Evolutionary conservation across 2,888 invertebrate species (phyloP).

Genomic region (Apocheima hispidaria): DNA sequence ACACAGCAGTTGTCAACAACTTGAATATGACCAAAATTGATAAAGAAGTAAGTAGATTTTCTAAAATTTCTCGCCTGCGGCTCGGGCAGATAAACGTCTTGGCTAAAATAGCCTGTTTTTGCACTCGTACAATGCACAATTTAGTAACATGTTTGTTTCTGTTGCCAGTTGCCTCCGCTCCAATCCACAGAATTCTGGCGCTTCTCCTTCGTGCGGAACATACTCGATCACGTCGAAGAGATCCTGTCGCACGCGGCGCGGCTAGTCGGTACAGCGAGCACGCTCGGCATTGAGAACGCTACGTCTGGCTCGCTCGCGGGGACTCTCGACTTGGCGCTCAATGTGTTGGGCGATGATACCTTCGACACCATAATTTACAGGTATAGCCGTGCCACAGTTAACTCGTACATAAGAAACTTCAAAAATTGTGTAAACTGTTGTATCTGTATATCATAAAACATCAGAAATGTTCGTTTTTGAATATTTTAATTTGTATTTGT

Average conservation of each 20-base stretch:
- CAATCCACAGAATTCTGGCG: conserved; percentile 79
- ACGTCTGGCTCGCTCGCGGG: conserved; percentile 66
- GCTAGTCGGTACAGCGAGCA: conserved; percentile 76
- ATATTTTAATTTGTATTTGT: too few species aligned
- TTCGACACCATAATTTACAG: conserved; percentile 76
- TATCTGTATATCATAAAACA: too few species aligned
- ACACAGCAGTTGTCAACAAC: conserved; percentile 46
- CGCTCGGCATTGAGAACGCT: conserved; percentile 67
- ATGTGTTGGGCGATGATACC: conserved; percentile 76
- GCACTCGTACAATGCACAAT: not conserved
- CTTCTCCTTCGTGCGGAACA: conserved; percentile 77
- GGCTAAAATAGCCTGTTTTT: too few species aligned
- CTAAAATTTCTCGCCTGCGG: too few species aligned
- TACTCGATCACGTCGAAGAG: conserved; percentile 68
- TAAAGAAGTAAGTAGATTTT: conserved; percentile 57
- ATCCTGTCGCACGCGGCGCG: conserved; percentile 71
- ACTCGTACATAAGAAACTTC: too few species aligned
- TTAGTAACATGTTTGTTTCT: not conserved
- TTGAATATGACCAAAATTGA: conserved; percentile 58
- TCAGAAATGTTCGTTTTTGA: too few species aligned
- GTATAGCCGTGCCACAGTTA: too few species aligned
- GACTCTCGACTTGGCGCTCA: conserved; percentile 73
- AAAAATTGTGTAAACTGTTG: too few species aligned
- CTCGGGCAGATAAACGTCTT: too few species aligned
- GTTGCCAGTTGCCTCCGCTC: conserved; percentile 65